phyloP scores from a whole-genome alignment of 2,113 vertebrate species.

The Diphyllodes magnificus region DNA sequence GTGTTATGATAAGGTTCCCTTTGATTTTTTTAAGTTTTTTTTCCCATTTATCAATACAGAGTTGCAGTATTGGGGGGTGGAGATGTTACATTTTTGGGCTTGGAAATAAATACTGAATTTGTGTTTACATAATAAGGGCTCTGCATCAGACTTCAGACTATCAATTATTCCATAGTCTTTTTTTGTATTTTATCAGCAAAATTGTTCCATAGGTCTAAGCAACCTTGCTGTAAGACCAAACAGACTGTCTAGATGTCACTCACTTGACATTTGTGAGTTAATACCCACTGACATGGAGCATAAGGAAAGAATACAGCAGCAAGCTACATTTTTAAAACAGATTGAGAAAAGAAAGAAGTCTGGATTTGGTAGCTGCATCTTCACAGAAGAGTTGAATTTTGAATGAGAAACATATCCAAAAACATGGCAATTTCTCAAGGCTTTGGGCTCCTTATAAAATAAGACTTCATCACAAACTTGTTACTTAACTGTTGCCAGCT shows the following conservation, averaged over 20 bases:
- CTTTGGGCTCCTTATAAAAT: not conserved
- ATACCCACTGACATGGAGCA: not conserved
- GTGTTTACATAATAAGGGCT: not conserved
- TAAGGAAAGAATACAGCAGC: not conserved
- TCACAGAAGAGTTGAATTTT: not conserved
- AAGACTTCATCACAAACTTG: not conserved
- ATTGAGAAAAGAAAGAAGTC: not conserved
- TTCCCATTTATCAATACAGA: not conserved
- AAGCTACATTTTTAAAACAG: not conserved
- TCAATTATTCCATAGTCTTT: not conserved
- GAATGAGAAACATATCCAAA: not conserved
- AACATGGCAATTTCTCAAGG: not conserved
- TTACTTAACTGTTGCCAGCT: not conserved
- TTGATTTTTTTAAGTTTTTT: not conserved
- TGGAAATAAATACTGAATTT: not conserved
- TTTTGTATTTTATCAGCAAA: not conserved
- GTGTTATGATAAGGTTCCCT: not conserved
- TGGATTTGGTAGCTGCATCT: not conserved
- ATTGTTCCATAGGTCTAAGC: not conserved
- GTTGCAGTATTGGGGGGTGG: not conserved
- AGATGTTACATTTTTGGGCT: not conserved
- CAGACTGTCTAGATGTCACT: not conserved
- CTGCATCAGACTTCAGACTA: not conserved
- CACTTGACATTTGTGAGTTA: not conserved
- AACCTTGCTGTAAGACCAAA: not conserved